Evolutionary conservation across 2,113 vertebrate species (phyloP).

Genomic region (Hippocampus abdominalis): DNA sequence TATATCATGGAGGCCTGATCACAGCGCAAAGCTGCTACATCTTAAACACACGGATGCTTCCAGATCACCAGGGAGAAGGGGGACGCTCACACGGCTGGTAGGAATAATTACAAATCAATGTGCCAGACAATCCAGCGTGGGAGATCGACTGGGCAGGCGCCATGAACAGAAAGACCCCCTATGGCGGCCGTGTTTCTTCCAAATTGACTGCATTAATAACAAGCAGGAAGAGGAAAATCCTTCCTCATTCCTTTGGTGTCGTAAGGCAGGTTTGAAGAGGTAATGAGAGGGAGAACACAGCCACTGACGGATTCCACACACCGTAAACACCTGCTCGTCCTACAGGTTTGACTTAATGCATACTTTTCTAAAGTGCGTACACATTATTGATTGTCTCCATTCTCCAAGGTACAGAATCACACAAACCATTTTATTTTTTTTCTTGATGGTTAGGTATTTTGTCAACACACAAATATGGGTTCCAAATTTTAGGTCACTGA

Average conservation of each 20-base stretch:
- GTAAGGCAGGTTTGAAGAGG: not conserved
- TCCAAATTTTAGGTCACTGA: not conserved
- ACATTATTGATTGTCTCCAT: not conserved
- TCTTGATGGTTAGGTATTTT: not conserved
- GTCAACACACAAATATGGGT: not conserved
- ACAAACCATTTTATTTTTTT: not conserved
- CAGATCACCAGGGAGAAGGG: constrained; percentile 55
- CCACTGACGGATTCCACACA: not conserved
- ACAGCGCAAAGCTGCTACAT: constrained; percentile 39
- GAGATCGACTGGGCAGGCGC: constrained; percentile 32
- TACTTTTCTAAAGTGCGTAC: not conserved
- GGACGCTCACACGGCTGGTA: constrained; percentile 39
- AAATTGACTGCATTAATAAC: constrained; percentile 1
- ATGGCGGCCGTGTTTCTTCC: not conserved
- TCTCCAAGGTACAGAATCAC: not conserved
- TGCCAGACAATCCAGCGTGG: constrained; percentile 23
- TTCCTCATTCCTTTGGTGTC: not conserved
- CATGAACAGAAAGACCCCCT: constrained; percentile 8
- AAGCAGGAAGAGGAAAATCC: not conserved
- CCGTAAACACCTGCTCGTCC: constrained; percentile 16
- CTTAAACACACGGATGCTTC: constrained; percentile 58
- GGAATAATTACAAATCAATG: constrained; percentile 43
- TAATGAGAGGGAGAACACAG: constrained; percentile 24
- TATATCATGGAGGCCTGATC: constrained; percentile 36
- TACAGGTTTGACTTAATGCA: constrained; percentile 36